Percentiles rank a stretch among this genome's conserved stretches.
Conservation (phyloP, 2,888 invertebrate genomes). For the Tinea pellionella region DNA sequence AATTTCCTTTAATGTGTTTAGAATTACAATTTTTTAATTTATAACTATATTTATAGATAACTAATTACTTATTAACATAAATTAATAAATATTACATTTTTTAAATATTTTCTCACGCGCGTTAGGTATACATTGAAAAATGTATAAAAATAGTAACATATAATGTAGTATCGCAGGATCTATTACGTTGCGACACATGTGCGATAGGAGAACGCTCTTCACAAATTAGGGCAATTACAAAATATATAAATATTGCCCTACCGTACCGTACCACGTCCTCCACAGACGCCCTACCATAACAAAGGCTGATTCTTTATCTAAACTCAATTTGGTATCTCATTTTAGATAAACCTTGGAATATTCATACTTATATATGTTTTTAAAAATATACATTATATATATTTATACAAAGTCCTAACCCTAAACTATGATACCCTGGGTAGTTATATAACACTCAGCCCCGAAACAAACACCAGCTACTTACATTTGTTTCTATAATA, state of each 20-base stretch:
- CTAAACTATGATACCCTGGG: no score
- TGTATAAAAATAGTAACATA: background rate
- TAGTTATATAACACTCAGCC: no score
- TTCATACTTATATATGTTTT: no score
- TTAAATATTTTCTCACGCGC: background rate
- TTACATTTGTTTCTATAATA: no score
- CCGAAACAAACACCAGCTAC: no score
- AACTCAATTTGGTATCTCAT: background rate
- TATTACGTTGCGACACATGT: background rate
- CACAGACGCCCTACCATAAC: conserved; percentile 40
- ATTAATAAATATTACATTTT: conserved; percentile 13
- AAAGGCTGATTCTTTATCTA: background rate
- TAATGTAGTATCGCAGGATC: background rate
- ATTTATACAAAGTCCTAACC: no score
- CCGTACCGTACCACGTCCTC: conserved; percentile 34
- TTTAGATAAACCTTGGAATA: no score
- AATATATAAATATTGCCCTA: conserved; percentile 58
- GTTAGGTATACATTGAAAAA: background rate
- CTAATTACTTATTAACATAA: background rate
- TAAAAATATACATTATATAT: no score
- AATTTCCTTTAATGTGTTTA: no score
- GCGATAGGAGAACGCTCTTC: background rate
- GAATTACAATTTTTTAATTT: no score
- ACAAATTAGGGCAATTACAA: conserved; percentile 55
- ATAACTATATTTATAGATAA: no score